phyloP scores from a whole-genome alignment of 2,113 vertebrate genomes.

The Petromus typicus region DNA sequence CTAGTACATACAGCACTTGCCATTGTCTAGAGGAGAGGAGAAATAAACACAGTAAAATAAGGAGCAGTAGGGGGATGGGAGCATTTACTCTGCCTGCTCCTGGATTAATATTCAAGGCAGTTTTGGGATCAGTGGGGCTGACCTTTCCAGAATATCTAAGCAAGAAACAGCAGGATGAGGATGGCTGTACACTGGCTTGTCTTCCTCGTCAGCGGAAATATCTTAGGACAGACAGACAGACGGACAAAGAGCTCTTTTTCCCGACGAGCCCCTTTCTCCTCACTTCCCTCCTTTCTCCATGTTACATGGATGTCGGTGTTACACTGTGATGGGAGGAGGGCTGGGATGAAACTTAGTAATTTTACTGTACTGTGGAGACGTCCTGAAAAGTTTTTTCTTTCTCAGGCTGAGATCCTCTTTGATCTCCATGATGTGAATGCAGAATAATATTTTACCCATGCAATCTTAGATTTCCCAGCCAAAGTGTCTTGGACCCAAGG shows the following conservation, averaged over 20 bases:
- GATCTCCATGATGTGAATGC: neutral
- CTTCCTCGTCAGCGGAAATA: neutral
- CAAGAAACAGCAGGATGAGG: conserved; percentile 13
- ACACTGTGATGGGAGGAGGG: neutral
- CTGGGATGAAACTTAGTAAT: neutral
- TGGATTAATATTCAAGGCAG: conserved; percentile 37
- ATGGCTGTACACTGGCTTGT: neutral
- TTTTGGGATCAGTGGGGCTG: neutral
- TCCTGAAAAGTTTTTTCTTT: neutral
- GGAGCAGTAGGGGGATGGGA: neutral
- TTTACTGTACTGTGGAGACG: neutral
- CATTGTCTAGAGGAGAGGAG: neutral
- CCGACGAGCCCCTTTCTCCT: neutral
- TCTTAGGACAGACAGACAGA: conserved; percentile 26
- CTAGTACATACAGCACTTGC: neutral
- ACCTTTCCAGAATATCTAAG: neutral
- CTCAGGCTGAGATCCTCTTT: neutral
- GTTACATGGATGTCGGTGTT: neutral
- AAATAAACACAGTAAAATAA: conserved; percentile 44
- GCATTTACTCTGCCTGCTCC: neutral
- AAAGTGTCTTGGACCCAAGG: neutral
- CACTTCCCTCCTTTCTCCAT: neutral
- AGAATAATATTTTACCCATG: neutral
- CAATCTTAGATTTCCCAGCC: neutral
- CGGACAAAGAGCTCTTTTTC: neutral